Conservation (phyloP, 2,888 invertebrate species). For the Diarsia dahlii region DNA sequence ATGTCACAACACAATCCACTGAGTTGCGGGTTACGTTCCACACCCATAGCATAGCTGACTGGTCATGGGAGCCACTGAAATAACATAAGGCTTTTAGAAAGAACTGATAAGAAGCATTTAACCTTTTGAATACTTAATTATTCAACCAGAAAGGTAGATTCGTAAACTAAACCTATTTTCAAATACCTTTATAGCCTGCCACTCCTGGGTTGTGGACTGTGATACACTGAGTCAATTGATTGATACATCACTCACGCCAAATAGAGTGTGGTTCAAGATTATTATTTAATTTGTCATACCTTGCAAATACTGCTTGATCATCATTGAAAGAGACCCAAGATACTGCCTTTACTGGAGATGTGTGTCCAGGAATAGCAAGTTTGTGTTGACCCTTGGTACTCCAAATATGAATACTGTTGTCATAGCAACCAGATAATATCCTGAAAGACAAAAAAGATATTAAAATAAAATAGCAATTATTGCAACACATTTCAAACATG, state of each 20-base stretch:
- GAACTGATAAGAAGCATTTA: too few species aligned
- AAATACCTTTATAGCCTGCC: too few species aligned
- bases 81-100: background rate
- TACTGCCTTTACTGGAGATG: constrained; percentile 96
- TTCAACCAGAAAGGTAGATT: too few species aligned
- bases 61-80: constrained; percentile 96
- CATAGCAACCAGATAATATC: constrained; percentile 98
- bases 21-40: constrained; percentile 94
- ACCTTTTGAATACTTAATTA: too few species aligned
- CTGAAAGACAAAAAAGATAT: constrained; percentile 87
- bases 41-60: constrained; percentile 97
- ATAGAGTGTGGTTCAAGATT: background rate
- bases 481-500: background rate
- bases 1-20: constrained; percentile 94
- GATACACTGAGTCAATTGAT: background rate
- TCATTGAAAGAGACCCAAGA: constrained; percentile 95
- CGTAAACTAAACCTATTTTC: too few species aligned
- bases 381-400: constrained; percentile 95
- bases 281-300: constrained; percentile 80
- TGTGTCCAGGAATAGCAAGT: constrained; percentile 96
- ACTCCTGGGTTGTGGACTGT: background rate
- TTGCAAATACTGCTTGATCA: constrained; percentile 93
- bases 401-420: constrained; percentile 98
- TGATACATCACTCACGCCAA: background rate
- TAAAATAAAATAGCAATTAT: background rate